phyloP scores from a whole-genome alignment of 1,140 invertebrate species.

The Drosophila teissieri region DNA sequence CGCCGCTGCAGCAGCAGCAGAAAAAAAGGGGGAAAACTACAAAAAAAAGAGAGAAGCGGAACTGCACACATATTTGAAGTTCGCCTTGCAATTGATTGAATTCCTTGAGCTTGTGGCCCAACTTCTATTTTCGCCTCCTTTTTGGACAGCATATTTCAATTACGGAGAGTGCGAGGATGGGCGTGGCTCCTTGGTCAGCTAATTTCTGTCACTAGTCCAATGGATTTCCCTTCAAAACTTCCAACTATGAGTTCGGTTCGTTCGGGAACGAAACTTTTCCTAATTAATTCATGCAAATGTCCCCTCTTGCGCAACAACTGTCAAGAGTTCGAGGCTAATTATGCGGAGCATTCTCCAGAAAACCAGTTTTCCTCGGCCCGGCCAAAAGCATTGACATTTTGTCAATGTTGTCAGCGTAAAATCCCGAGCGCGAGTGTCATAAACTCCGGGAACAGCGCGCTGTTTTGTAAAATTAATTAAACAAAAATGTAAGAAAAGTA shows the following conservation, averaged over 20 bases:
- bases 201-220: conserved; percentile 44
- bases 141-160: conserved; percentile 57
- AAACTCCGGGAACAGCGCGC: conserved; percentile 71
- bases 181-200: conserved; percentile 39
- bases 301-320: conserved; percentile 26
- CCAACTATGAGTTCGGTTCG: conserved; percentile 28
- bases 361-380: conserved; percentile 2
- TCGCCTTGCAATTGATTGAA: conserved; percentile 71
- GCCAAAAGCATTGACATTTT: conserved; percentile 68
- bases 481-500: conserved; percentile 79
- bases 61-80: conserved; percentile 54
- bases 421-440: conserved; percentile 75
- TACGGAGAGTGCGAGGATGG: conserved; percentile 50
- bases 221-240: conserved; percentile 35
- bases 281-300: conserved; percentile 81
- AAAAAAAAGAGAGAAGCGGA: conserved; percentile 13
- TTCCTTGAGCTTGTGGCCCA: conserved; percentile 32
- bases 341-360: conserved; percentile 54
- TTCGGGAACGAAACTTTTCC: conserved; percentile 59
- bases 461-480: conserved; percentile 78
- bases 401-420: conserved; percentile 81
- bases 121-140: conserved; percentile 13
- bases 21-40: neutral
- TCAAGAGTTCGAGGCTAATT: conserved; percentile 62
- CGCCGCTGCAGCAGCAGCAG: conserved; percentile 29